A percentile compares a stretch with the other conserved stretches of the same genome.
These are phyloP conservation scores for Puffinus mauretanicus DNA, from an alignment of 2,113 vertebrate species.

Conservation along the genomic window DNA sequence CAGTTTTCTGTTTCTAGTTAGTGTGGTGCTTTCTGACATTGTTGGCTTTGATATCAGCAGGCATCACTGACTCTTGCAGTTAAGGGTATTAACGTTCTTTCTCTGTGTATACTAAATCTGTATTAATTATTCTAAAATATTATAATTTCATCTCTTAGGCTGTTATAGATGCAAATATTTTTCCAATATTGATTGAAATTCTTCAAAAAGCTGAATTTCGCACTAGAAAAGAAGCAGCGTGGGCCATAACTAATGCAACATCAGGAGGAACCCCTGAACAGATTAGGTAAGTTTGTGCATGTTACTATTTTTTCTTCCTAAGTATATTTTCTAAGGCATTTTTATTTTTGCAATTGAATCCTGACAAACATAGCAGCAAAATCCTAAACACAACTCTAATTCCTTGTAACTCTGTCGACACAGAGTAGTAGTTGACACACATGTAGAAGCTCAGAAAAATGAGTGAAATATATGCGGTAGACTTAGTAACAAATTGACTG, in stretches of 20 bases:
- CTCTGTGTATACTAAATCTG: neutral
- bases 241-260: conserved; percentile 89
- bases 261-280: conserved; percentile 87
- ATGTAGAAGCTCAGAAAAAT: neutral
- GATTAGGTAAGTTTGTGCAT: conserved; percentile 74
- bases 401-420: neutral
- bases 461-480: neutral
- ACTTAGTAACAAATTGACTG: neutral
- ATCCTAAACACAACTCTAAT: neutral
- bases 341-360: neutral
- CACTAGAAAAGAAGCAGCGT: conserved; percentile 90
- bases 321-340: neutral
- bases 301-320: neutral
- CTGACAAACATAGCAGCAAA: neutral
- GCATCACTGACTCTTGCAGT: neutral
- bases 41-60: neutral
- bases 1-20: neutral
- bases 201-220: conserved; percentile 93
- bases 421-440: neutral
- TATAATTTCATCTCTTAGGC: conserved; percentile 69
- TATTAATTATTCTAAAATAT: neutral
- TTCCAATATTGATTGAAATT: conserved; percentile 89
- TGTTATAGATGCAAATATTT: conserved; percentile 92
- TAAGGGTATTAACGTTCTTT: neutral
- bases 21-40: neutral